A percentile compares a stretch with the other conserved stretches of the same genome.
These are phyloP conservation scores for Cylas formicarius DNA, from an alignment of 1,140 invertebrate species.

Conservation along the genomic window DNA sequence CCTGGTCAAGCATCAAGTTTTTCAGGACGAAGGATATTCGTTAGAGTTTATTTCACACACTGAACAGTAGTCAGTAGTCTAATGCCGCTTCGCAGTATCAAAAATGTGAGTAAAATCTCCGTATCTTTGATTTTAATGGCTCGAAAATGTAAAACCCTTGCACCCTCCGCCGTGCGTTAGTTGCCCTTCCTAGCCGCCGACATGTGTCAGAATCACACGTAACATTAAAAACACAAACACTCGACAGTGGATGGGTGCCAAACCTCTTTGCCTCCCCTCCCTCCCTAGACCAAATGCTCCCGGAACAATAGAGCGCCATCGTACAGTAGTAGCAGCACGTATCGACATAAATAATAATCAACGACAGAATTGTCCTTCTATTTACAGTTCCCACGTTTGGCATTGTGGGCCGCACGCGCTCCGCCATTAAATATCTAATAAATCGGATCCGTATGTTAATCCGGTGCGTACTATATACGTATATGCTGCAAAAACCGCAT, in stretches of 20 bases:
- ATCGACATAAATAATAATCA: constrained; percentile 42
- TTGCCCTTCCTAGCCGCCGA: no score
- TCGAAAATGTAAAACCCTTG: no score
- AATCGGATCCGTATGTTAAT: constrained; percentile 43
- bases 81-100: no score
- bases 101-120: no score
- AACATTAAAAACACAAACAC: constrained; percentile 38
- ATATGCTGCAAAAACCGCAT: constrained; percentile 30
- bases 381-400: constrained; percentile 41
- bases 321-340: constrained; percentile 23
- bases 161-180: no score
- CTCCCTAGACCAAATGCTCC: constrained; percentile 20
- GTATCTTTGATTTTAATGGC: no score
- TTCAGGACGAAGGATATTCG: no score
- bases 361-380: constrained; percentile 28
- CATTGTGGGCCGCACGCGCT: constrained; percentile 30
- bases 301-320: constrained; percentile 26
- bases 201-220: constrained; percentile 38
- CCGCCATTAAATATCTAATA: constrained; percentile 41
- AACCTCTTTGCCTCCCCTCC: constrained; percentile 14
- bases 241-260: constrained; percentile 16
- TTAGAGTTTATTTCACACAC: no score
- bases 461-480: constrained; percentile 32
- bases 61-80: no score
- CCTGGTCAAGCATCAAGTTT: no score